These are phyloP conservation scores for Busseola fusca DNA, from an alignment of 2,888 invertebrate species.

Conservation along the genomic window DNA sequence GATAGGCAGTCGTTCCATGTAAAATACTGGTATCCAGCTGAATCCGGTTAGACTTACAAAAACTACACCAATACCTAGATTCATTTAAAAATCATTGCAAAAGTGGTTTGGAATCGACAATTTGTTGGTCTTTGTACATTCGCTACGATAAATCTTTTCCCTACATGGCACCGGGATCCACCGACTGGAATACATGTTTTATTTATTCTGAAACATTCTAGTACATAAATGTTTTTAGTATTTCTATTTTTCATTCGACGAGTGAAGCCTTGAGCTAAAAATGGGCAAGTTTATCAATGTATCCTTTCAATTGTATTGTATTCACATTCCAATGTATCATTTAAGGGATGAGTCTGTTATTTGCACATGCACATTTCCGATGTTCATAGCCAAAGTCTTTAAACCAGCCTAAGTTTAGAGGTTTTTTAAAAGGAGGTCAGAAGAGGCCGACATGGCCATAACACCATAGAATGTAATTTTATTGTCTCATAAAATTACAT, in stretches of 20 bases:
- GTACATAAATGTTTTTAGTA: slow-evolving; percentile 46
- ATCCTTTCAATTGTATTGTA: no score
- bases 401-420: no score
- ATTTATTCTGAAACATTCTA: slow-evolving; percentile 54
- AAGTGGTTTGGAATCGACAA: slow-evolving; percentile 46
- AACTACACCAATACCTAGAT: slow-evolving; percentile 1
- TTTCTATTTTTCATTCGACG: slow-evolving; percentile 37
- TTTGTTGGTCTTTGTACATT: slow-evolving; percentile 45
- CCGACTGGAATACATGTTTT: slow-evolving; percentile 52
- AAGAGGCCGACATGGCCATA: no score
- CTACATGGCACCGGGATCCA: slow-evolving; percentile 37
- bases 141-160: slow-evolving; percentile 44
- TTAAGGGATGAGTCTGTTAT: slow-evolving; percentile 10
- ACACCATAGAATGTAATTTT: no score
- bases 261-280: slow-evolving; percentile 29
- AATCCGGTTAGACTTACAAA: no score
- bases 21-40: no score
- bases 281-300: slow-evolving; percentile 40
- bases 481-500: no score
- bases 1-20: no score
- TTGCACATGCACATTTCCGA: no score
- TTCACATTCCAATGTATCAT: no score
- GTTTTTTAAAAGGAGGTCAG: no score
- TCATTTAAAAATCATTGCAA: slow-evolving; percentile 44
- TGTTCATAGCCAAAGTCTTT: no score